Conservation (phyloP, 2,797 vertebrate species). For the Catharus ustulatus region DNA sequence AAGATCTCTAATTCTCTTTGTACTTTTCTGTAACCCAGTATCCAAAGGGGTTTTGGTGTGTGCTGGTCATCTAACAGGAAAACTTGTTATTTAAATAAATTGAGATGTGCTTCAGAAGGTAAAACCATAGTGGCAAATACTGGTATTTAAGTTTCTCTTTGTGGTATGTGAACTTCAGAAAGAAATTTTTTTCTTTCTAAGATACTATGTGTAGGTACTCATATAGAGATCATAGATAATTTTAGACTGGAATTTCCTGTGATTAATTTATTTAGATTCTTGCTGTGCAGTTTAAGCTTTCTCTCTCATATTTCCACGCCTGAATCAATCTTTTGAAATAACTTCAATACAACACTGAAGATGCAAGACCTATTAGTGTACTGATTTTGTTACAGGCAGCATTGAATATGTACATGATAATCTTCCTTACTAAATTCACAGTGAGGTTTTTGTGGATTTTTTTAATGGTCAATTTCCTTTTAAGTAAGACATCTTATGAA, state of each 20-base stretch:
- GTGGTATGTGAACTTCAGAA: neutral
- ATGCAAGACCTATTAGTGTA: neutral
- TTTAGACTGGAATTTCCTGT: neutral
- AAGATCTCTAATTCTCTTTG: neutral
- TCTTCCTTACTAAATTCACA: neutral
- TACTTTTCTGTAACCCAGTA: neutral
- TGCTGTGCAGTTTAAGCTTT: neutral
- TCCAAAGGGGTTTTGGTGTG: neutral
- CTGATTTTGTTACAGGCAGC: neutral
- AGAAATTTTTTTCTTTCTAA: neutral
- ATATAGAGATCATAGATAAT: neutral
- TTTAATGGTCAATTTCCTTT: neutral
- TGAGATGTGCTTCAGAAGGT: neutral
- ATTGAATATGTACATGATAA: neutral
- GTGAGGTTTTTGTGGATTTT: neutral
- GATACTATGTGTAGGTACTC: neutral
- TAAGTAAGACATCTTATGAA: neutral
- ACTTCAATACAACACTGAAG: neutral
- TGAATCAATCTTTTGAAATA: neutral
- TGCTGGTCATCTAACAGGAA: neutral
- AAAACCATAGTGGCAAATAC: neutral
- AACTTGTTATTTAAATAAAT: neutral
- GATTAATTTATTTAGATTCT: neutral
- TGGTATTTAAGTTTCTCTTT: neutral
- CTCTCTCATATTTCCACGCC: neutral